Base-by-base conservation (phyloP, 2,888 invertebrate species). In the Hemaris fuciformis region DNA sequence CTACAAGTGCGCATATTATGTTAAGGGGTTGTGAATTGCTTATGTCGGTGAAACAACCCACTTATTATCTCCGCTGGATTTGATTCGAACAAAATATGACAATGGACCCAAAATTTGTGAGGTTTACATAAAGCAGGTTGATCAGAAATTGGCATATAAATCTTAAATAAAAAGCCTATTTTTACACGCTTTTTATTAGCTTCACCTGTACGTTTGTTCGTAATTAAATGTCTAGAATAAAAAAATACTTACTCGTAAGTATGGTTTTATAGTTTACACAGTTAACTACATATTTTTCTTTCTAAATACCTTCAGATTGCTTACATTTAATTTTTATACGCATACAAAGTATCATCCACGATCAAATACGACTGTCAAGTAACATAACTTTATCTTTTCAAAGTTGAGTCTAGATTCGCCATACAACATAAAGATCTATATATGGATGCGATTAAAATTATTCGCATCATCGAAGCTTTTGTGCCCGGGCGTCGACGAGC, bases 401-500 rank as follows among this genome's bases (percentile, higher is more conserved):
- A 57, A 22, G 57, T 22, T 10, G n/a, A 10, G 25, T 38, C 41
- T 53, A 60, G 48, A 48, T 10, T 13, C 18, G 7, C 20, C 18
- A 23, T 41, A 42, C 48, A 42, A 57, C 61, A 65, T 63, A 64
- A 69, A 72, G 69, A 65, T 66, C 68, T 41, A 58, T 46, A 43
- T 41, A 58, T 38, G 48, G 42, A 15, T 60, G 23, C 77, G 79
- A 83, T 87, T 80, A 81, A 85, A 85, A 83, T 86, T 82, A 83
- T 85, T 81, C 84, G 82, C 85, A 71, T 79, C 79, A 83, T 69
- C 77, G 79, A 81, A 82, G 82, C 86, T 80, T 85, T 89, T 88
- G 85, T 88, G 80, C 75, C 77, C 81, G 75, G 76, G 79, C 79
- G 80, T 75, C 71, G 81, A 76, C 71, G 74, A 73, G 74, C 77